Percentiles rank a stretch among this genome's conserved stretches.
Evolutionary conservation across 2,888 invertebrate species (phyloP).

Genomic region (Mylabris sibirica): DNA sequence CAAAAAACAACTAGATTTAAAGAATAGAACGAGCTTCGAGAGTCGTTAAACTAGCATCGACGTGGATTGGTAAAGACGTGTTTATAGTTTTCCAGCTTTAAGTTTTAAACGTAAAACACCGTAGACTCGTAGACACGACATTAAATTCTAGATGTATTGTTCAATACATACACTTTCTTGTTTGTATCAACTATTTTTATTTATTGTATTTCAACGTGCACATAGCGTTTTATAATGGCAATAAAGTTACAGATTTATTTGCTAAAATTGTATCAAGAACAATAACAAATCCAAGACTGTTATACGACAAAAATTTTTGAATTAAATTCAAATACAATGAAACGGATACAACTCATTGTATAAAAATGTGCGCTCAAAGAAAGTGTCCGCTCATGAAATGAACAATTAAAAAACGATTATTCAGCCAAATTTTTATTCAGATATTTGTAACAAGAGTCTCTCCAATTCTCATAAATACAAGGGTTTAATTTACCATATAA

Average conservation of each 20-base stretch:
- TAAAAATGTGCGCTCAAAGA: no score
- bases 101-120: not conserved
- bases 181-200: conserved; percentile 31
- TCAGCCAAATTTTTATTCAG: no score
- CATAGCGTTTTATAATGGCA: conserved; percentile 26
- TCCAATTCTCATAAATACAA: no score
- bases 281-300: conserved; percentile 14
- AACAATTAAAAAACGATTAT: no score
- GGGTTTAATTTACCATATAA: no score
- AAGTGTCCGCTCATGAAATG: no score
- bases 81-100: conserved; percentile 32
- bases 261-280: conserved; percentile 17
- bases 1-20: conserved; percentile 32
- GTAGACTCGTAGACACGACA: not conserved
- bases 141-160: not conserved
- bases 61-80: conserved; percentile 35
- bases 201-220: conserved; percentile 31
- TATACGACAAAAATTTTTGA: no score
- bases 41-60: conserved; percentile 33
- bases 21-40: conserved; percentile 20
- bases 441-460: no score
- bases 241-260: conserved; percentile 27
- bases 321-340: no score
- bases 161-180: not conserved
- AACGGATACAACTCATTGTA: no score